A percentile compares a stretch with the other conserved stretches of the same genome.
Evolutionary conservation across 2,113 vertebrate genomes (phyloP).

Genomic region (Piaya cayana): DNA sequence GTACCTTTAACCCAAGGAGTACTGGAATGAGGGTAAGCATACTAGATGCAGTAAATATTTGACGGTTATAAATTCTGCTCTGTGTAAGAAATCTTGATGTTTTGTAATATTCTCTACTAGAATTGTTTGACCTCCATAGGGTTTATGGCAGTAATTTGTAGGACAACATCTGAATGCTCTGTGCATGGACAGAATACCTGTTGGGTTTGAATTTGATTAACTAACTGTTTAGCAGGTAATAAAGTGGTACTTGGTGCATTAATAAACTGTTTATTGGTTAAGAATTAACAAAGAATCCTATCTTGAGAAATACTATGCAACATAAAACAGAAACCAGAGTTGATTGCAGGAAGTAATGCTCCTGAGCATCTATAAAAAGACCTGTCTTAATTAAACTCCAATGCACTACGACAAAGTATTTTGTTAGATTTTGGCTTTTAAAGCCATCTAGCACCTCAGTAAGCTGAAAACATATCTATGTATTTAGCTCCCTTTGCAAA

Average conservation of each 20-base stretch:
- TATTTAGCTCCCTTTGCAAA: neutral
- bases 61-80: neutral
- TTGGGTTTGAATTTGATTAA: conserved; percentile 32
- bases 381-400: conserved; percentile 21
- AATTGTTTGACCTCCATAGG: neutral
- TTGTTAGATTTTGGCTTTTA: neutral
- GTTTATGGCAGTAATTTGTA: neutral
- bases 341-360: neutral
- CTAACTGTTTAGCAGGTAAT: conserved; percentile 34
- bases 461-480: neutral
- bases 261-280: conserved; percentile 51
- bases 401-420: neutral
- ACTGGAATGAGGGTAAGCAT: neutral
- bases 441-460: neutral
- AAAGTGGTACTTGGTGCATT: conserved; percentile 26
- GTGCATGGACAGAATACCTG: neutral
- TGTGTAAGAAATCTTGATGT: neutral
- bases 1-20: neutral
- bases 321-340: conserved; percentile 8
- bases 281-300: conserved; percentile 40
- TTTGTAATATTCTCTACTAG: neutral
- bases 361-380: neutral
- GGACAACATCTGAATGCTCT: neutral
- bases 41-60: neutral
- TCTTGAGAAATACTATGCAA: conserved; percentile 30